Base-by-base conservation (phyloP, 2,888 invertebrate genomes). In the Danaus chrysippus region DNA sequence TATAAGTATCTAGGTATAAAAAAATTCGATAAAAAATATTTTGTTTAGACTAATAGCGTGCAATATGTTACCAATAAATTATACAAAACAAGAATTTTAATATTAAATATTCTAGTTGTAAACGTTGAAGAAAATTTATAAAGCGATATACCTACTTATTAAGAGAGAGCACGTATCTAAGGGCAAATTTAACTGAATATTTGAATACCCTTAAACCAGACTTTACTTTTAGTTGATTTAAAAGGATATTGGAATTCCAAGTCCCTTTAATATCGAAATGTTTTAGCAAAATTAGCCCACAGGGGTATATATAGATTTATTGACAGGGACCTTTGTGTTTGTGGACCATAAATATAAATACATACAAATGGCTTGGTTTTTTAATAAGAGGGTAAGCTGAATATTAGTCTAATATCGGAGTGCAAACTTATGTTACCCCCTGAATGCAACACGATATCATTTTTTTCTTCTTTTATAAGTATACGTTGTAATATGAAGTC, bases 331-430 rank as follows among this genome's bases (percentile, higher is more conserved):
- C 76, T 76, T 78, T 79, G 77, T 73, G 77, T 76, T 67, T 62
- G 66, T 61, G 62, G 64, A 58, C 66, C 64, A 66, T 66, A 64
- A 76, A 83, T 83, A 83, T 87, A 88, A 86, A 88, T 87, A 87
- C 82, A 83, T 87, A 89, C 87, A 88, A 90, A 90, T 87, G 83
- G 87, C 84, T 84, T 81, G 84, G 86, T 86, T 90, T 89, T 88
- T 89, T 89, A 90, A 89, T 89, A 90, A 87, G 81, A 81, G 89
- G 91, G 88, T 85, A 82, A 79, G 83, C 79, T 82, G 87, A 84
- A 88, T 90, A 90, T 90, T 89, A 88, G 87, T 72, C 82, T 82
- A 87, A 90, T 90, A 90, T 86, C 81, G 81, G 83, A 91, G 90
- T 90, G 90, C 89, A 88, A 89, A 89, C 87, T 86, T 77, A 86